Base-by-base conservation (phyloP, 2,888 invertebrate species). In the Pyrrhia umbra region DNA sequence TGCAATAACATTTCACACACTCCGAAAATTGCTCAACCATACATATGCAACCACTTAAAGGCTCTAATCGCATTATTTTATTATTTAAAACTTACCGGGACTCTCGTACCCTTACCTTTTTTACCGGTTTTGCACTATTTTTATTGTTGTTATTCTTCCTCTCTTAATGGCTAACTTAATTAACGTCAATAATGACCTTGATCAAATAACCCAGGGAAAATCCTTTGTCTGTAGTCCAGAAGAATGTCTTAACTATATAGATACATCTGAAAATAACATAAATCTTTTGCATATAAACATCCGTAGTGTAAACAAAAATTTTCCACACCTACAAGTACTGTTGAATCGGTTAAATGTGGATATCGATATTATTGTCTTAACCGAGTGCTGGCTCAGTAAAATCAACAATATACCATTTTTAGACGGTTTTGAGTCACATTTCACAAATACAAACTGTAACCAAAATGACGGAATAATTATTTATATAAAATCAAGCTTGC, bases 391-490 rank as follows among this genome's bases (percentile, higher is more conserved):
- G 25, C 25, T 25, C 25, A 25, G 25, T 25, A 25, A 25, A 25
- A 25, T 25, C 2, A 25, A 25, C 25, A 25, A 25, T 6, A 3
- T 51, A 16, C 51, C 51, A 13, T 6, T 51, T 0, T 23, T 51
- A 6, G 37, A 39, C n/a, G 21, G 37, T 37, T 51, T 39, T 39
- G 37, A 51, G 10, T 23, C 37, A 39, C 39, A 51, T 0, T 23
- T 0, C 23, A 51, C 23, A 0, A 21, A 15, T 8, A 51, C 3
- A 39, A 51, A 39, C 15, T 21, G 50, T 37, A 50, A 50, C 50
- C 50, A 50, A 13, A 50, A 52, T 13, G 52, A 52, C 23, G 25
- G 16, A 27, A 42, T 52, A 52, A 52, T 52, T 52, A 52, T 51
- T 16, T 51, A 39, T 6, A 39, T 21, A 39, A 51, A 51, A 39